phyloP scores from a whole-genome alignment of 2,888 invertebrate genomes.

The Lucinisca nassula region DNA sequence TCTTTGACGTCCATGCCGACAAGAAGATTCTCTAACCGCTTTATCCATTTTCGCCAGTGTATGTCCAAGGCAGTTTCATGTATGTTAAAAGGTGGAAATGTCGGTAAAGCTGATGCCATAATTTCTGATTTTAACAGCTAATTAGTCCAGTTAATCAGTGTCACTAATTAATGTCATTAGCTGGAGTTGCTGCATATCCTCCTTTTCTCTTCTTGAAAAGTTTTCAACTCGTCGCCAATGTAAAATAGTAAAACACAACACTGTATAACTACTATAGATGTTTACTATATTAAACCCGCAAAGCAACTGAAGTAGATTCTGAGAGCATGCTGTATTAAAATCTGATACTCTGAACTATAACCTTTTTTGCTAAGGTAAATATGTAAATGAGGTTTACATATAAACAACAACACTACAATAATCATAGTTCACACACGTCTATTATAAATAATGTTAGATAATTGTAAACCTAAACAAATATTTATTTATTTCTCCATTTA shows the following conservation, averaged over 20 bases:
- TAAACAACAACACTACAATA: background rate
- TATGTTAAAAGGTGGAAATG: background rate
- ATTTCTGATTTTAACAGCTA: background rate
- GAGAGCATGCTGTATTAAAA: background rate
- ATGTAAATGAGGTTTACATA: background rate
- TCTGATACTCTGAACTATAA: slow-evolving; percentile 1
- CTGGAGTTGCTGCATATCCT: background rate
- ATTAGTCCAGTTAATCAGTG: background rate
- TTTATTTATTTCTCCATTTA: no score
- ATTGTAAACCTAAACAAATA: no score
- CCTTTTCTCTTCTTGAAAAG: background rate
- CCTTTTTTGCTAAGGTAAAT: background rate
- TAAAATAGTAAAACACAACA: background rate
- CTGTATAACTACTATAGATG: background rate
- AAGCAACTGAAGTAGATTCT: background rate
- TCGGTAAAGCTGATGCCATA: slow-evolving; percentile 10
- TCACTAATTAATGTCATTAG: background rate
- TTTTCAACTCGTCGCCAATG: background rate
- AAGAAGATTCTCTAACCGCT: background rate
- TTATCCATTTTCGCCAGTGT: slow-evolving; percentile 19
- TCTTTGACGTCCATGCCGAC: slow-evolving; percentile 19
- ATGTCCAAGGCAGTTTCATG: slow-evolving; percentile 3
- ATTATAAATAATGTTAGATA: no score
- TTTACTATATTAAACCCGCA: background rate
- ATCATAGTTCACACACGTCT: no score